Base-by-base conservation (phyloP, 2,113 vertebrate genomes). In the Oreochromis spilurus region DNA sequence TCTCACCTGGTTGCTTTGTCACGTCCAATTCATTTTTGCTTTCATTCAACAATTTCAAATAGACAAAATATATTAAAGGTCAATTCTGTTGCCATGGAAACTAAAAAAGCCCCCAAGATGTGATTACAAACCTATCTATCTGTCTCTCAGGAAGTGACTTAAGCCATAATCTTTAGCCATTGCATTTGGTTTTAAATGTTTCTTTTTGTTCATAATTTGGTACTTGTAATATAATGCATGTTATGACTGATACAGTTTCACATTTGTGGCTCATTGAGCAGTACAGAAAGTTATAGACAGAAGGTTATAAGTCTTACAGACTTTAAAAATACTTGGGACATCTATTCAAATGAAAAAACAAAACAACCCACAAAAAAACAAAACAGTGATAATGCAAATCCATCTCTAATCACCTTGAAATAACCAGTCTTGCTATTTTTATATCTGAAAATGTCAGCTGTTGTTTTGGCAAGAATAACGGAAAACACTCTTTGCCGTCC, bases 341-440 rank as follows among this genome's bases (percentile, higher is more conserved):
- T 77, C 9, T 31, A 77, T 48, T 31, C 6, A 7, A 77, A 21
- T 54, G 52, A 21, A 54, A 54, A 12, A 53, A 31, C 14, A 40
- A 38, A 67, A 40, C 2, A 0, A 0, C 10, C 60, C 60, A 38
- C 34, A 67, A 40, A 65, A 67, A 67, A 40, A 1, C 19, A n/a
- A 52, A 52, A 12, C 45, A n/a, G 45, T 2, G 4, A 77, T 48
- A 31, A 2, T 31, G 3, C 4, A 77, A 50, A 77, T 77, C 10
- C 26, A n/a, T 13, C 10, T 19, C 1, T 77, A 77, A 77, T 0
- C 72, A 77, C 4, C 1, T 19, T 50, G 26, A 50, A 77, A 50
- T 77, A 77, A 31, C 43, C 26, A 77, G 12, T 50, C 43, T 26
- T 50, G 16, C 43, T 10, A 31, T 77, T 77, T 77, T 17, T 77